Evolutionary conservation across 2,888 invertebrate genomes (phyloP), one percentile per base, ranked within the genome.

Genomic region (Pseudococcus longispinus): DNA sequence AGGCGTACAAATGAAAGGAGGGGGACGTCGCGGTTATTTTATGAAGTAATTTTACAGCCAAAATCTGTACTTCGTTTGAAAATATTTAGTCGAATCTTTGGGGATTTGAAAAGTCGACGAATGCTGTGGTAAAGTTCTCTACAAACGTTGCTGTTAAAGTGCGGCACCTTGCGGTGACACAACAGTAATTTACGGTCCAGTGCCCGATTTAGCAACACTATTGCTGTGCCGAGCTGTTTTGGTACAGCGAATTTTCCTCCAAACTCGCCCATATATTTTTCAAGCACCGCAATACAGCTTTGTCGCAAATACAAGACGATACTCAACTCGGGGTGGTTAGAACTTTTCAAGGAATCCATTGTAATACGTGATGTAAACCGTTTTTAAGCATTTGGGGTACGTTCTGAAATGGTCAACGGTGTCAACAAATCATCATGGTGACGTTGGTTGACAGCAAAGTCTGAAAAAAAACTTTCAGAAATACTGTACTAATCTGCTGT

Each of bases 161-260:
- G 85, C 70, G 85, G 70, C 85, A 85, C 85, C 85, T 85, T 85
- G 85, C 85, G 85, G 42, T 85, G 85, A 85, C 85, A 85, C 42
- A 85, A 15, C 65, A 20, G 70, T 85, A 85, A 85, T 85, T 85
- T 85, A 85, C 85, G 85, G 85, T 85, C 85, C 85, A 70, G 23
- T 23, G 85, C 60, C 20, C 84, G 60, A 84, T 46, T 84, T 60
- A 84, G 46, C 23, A 85, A 85, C 65, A 42, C 42, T 70, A 70
- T 65, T 32, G n/a, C 84, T n/a, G 23, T 37, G 37, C 37, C 37
- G 37, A 37, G 0, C 84, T 84, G 23, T 60, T 60, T 37, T 60
- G 84, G 37, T 65, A 85, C 42, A 18, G 44, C 44, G 65, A 65
- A 44, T 70, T 70, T 70, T 65, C 37, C 8, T 37, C 23, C 70